phyloP scores from a whole-genome alignment of 2,888 invertebrate genomes.

The Perizoma flavofasciatum region DNA sequence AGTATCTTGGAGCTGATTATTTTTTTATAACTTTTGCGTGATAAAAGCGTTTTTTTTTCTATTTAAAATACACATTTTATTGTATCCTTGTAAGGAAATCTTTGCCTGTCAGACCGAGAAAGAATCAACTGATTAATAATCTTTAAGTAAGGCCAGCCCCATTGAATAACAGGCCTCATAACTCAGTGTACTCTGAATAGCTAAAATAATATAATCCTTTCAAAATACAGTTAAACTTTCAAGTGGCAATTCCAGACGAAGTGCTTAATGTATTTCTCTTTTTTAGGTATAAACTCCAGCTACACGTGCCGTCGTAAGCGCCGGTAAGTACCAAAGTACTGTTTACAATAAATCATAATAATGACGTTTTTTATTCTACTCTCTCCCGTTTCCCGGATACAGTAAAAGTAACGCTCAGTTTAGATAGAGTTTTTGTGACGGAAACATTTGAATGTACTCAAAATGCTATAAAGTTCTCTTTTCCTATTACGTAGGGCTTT shows the following conservation, averaged over 20 bases:
- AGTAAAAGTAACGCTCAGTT: conserved; percentile 24
- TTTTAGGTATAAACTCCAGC: conserved; percentile 15
- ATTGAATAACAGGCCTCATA: no score
- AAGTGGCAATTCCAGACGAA: neutral
- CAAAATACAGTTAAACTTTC: no score
- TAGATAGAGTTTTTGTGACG: conserved; percentile 27
- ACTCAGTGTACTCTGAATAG: no score
- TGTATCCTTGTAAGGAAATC: no score
- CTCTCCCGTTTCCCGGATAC: conserved; percentile 15
- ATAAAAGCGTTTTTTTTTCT: no score
- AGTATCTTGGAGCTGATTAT: no score
- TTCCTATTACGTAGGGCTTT: conserved; percentile 10
- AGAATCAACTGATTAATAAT: no score
- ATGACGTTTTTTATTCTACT: conserved; percentile 18
- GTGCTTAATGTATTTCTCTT: conserved; percentile 14
- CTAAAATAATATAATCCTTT: no score
- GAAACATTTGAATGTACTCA: conserved; percentile 17
- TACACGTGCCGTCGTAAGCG: conserved; percentile 13
- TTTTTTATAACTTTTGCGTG: no score
- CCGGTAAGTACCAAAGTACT: conserved; percentile 22
- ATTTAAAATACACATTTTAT: no score
- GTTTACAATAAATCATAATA: conserved; percentile 25
- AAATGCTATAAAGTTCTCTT: conserved; percentile 17
- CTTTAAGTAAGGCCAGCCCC: no score
- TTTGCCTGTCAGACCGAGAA: no score